Base-by-base conservation (phyloP, 2,888 invertebrate genomes). In the Rotaria magnacalcarata region DNA sequence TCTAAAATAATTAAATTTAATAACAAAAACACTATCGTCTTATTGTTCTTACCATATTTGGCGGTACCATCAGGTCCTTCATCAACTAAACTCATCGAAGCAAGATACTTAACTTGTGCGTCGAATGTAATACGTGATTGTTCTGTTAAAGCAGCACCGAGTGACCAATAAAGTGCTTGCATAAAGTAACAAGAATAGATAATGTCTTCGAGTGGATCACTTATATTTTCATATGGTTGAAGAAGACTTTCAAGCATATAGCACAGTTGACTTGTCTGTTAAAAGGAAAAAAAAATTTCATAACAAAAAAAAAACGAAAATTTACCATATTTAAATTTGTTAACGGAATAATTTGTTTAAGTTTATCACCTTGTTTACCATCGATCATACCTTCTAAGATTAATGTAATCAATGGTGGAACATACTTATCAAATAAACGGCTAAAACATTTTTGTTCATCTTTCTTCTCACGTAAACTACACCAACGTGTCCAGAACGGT, bases 401-500 rank as follows among this genome's bases (percentile, higher is more conserved):
- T 91, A 93, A 93, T 88, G 93, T 93, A 87, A 96, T 93, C 24
- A 94, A 93, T 21, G 93, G 93, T 0, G 93, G 93, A 14, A 96
- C 93, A 90, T 95, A 94, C 90, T 94, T 94, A 4, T 95, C 94
- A 90, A 94, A 96, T 88, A 95, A 90, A 50, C 75, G 43, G n/a
- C 50, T 84, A 21, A 87, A 8, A 21, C 58, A 85, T 87, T 88
- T 56, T 89, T 87, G 60, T 89, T 89, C 86, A 89, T 89, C 85
- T 88, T 88, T 88, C 90, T 89, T 67, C 88, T 85, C 87, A 90
- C 90, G 87, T 85, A 89, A 90, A 88, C 14, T 88, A 86, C 87
- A 91, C 96, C 96, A 96, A 89, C 94, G 93, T 87, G 94, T 93
- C 95, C 96, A 96, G 91, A 93, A 96, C 0, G 96, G 96, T 87